Evolutionary conservation across 2,113 vertebrate genomes (phyloP), one percentile per base, ranked within the genome.

Genomic region (Anthoscopus minutus): DNA sequence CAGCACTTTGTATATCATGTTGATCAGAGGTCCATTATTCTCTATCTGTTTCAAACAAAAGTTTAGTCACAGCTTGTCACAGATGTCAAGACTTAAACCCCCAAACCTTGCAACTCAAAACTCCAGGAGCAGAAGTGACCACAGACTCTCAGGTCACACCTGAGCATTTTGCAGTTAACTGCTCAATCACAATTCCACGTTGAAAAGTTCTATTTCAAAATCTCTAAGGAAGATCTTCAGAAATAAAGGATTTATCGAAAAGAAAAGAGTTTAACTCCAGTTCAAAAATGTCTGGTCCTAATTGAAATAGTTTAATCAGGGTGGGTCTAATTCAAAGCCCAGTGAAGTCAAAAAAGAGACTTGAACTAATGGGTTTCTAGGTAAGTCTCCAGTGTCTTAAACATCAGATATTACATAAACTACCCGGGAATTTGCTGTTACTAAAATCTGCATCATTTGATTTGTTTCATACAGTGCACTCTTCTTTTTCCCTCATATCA

Each of bases 1-100:
- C 97, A 99, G 98, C 97, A 98, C 98, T 98, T 97, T 98, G 98
- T 98, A 98, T 97, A 98, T 97, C 98, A 98, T 98, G 98, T 98
- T 98, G 98, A 99, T 98, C 98, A 98, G 97, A 97, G 98, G 98
- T 97, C 99, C 98, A 98, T 98, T 98, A 99, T 98, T 98, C 98
- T 99, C 98, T 98, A 99, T 99, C 98, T 99, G 98, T 98, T 98
- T 98, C 98, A 98, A 98, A 99, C 98, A 98, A 97, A 98, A 98
- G 98, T 98, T 97, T 95, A 98, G 98, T 96, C 97, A 97, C 12
- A 95, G 87, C 83, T 94, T 84, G 88, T 97, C 95, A 96, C 2
- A 84, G 50, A 88, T 5, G 31, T 40, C 56, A 89, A 71, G 85
- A 70, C 47, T 33, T 19, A 58, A 71, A 13, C 1, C 40, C 19